These are phyloP conservation scores for Zonitis immaculata DNA, from an alignment of 2,888 invertebrate genomes.

Conservation along the genomic window DNA sequence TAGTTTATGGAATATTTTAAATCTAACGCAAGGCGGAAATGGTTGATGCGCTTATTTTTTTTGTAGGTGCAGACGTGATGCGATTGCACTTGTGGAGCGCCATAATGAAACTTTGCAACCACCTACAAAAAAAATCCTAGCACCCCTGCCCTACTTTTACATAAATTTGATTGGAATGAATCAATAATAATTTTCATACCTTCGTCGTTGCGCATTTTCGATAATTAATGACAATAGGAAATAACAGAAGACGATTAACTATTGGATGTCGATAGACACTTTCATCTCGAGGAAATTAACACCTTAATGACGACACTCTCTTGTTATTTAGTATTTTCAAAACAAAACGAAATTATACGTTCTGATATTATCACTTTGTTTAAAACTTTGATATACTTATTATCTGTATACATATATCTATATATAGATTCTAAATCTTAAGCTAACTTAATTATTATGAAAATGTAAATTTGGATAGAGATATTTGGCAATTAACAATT, in stretches of 20 bases:
- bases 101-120: too few relatives aligned
- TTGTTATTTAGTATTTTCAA: too few relatives aligned
- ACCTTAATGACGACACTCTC: neutral
- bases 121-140: too few relatives aligned
- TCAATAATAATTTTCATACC: too few relatives aligned
- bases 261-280: neutral
- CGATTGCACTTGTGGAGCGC: too few relatives aligned
- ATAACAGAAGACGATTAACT: neutral
- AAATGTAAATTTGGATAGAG: conserved; percentile 9
- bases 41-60: too few relatives aligned
- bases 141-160: too few relatives aligned
- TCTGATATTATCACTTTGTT: neutral
- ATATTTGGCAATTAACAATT: conserved; percentile 1
- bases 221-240: neutral
- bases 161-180: too few relatives aligned
- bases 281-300: neutral
- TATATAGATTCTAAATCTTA: conserved; percentile 4
- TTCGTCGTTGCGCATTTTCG: neutral
- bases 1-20: too few relatives aligned
- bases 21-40: too few relatives aligned
- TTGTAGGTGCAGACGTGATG: too few relatives aligned
- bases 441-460: conserved; percentile 9
- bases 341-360: neutral
- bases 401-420: too few relatives aligned
- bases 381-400: neutral